These are phyloP conservation scores for Liodrosophila aerea DNA, from an alignment of 2,888 invertebrate genomes.

Conservation along the genomic window DNA sequence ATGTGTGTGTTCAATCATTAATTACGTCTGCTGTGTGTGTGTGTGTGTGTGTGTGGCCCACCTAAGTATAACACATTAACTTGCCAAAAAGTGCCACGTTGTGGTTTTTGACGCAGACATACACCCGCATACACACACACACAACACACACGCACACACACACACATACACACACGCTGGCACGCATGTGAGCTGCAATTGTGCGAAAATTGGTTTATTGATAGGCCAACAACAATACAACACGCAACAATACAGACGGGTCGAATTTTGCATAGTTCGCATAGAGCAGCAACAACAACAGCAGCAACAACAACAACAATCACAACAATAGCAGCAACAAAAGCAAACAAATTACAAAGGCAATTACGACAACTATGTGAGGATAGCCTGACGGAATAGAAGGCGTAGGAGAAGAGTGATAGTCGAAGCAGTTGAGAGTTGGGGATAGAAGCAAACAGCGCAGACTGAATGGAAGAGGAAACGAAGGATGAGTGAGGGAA, in stretches of 20 bases:
- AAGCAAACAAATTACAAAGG: conserved; percentile 26
- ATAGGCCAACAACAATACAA: conserved; percentile 42
- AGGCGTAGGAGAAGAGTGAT: no score
- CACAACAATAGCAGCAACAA: conserved; percentile 28
- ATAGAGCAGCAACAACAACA: conserved; percentile 3
- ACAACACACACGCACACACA: conserved; percentile 12
- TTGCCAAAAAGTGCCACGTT: conserved; percentile 71
- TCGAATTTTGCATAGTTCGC: conserved; percentile 28
- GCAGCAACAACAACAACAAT: conserved; percentile 6
- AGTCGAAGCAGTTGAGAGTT: no score
- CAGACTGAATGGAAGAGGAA: no score
- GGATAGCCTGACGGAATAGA: no score
- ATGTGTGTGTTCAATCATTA: conserved; percentile 63
- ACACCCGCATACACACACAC: not conserved
- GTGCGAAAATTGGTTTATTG: conserved; percentile 69
- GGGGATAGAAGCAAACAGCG: no score
- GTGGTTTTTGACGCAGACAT: conserved; percentile 54
- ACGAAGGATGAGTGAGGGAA: no score
- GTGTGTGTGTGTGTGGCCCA: conserved; percentile 26
- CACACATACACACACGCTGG: conserved; percentile 12
- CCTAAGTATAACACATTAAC: conserved; percentile 66
- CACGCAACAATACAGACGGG: not conserved
- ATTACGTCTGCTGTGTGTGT: conserved; percentile 44
- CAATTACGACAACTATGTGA: conserved; percentile 27
- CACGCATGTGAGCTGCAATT: conserved; percentile 39